Evolutionary conservation across 1,140 invertebrate species (phyloP).

Genomic region (Lepidurus packardi): DNA sequence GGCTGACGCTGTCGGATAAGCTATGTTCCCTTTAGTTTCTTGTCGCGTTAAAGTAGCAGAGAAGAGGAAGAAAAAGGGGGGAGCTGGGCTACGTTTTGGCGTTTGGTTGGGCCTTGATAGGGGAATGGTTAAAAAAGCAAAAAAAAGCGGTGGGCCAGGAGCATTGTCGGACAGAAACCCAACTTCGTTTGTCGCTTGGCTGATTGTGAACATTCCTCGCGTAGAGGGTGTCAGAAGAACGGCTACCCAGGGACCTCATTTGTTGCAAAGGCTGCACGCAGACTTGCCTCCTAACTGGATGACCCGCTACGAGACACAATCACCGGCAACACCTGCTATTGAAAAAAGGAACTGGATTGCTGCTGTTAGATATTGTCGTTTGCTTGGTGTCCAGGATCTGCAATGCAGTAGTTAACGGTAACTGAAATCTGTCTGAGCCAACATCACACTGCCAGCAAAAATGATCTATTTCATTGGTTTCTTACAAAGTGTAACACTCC

Average conservation of each 20-base stretch:
- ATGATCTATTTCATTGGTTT: not conserved
- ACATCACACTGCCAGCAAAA: not conserved
- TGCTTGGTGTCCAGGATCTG: not conserved
- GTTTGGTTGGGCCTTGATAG: conserved; percentile 7
- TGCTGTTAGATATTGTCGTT: not conserved
- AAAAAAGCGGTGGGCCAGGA: not conserved
- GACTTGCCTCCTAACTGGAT: conserved; percentile 10
- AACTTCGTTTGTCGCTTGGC: conserved; percentile 21
- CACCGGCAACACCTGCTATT: conserved; percentile 7
- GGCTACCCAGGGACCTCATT: conserved; percentile 17
- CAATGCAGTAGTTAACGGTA: not conserved
- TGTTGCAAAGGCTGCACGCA: conserved; percentile 13
- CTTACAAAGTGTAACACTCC: not conserved
- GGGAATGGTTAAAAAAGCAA: not conserved
- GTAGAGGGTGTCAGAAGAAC: conserved; percentile 15
- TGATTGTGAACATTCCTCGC: not conserved
- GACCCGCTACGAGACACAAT: not conserved
- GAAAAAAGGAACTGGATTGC: not conserved
- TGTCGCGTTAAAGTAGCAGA: not conserved
- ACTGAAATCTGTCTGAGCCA: not conserved
- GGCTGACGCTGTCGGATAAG: not conserved
- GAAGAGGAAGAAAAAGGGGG: not conserved
- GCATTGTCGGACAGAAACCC: conserved; percentile 18
- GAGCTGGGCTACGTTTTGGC: not conserved
- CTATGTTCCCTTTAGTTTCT: not conserved